phyloP scores from a whole-genome alignment of 2,797 vertebrate species.

The Sarcoramphus papa region DNA sequence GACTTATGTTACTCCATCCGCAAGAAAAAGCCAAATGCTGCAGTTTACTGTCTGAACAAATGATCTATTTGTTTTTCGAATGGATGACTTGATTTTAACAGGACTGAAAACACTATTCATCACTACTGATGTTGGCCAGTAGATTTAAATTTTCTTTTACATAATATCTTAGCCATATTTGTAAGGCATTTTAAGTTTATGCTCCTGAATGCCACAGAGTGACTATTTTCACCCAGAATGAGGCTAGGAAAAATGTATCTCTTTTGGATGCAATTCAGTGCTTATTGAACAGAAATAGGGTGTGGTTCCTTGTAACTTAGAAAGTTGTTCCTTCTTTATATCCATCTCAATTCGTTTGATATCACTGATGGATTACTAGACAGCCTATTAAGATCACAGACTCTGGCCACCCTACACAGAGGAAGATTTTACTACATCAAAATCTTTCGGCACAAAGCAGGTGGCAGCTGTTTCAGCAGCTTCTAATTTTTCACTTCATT shows the following conservation, averaged over 20 bases:
- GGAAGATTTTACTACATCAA: background rate
- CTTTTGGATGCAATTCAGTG: background rate
- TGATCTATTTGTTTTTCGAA: background rate
- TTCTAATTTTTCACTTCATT: conserved; percentile 49
- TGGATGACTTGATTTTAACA: background rate
- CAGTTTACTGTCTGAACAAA: background rate
- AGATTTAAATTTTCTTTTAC: background rate
- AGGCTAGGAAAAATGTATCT: background rate
- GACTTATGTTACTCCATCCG: background rate
- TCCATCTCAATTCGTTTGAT: background rate
- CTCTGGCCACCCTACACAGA: background rate
- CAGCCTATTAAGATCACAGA: background rate
- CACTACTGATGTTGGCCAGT: background rate
- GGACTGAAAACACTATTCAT: background rate
- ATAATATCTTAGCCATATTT: background rate
- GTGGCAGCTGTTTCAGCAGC: conserved; percentile 11
- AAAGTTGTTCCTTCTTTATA: background rate
- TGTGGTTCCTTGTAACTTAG: background rate
- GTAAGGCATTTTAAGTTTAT: background rate
- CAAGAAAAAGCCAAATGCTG: background rate
- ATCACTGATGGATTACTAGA: background rate
- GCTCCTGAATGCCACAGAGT: background rate
- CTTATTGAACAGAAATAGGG: background rate
- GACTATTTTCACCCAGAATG: background rate
- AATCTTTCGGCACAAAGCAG: background rate